These are phyloP conservation scores for Pangasianodon gigas DNA, from an alignment of 2,113 vertebrate genomes.

Conservation along the genomic window DNA sequence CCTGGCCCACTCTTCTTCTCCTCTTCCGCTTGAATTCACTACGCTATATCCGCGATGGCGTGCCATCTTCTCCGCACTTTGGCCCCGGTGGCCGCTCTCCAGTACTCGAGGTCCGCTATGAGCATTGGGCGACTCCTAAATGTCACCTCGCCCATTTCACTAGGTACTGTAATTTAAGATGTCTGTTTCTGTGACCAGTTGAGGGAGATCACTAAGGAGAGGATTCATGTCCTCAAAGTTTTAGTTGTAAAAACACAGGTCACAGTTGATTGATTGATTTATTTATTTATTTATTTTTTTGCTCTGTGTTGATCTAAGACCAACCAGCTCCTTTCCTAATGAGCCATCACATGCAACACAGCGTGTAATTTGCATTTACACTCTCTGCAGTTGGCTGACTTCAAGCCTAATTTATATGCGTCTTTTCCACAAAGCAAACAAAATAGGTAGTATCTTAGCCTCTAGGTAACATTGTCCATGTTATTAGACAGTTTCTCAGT, in stretches of 20 bases:
- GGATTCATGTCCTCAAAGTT: background rate
- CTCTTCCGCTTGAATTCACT: constrained; percentile 57
- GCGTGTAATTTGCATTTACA: background rate
- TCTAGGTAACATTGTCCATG: background rate
- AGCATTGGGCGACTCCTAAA: constrained; percentile 64
- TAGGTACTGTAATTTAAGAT: constrained; percentile 72
- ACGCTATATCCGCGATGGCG: constrained; percentile 64
- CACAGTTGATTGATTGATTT: background rate
- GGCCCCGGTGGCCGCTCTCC: constrained; percentile 67
- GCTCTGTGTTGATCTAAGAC: background rate
- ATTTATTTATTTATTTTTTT: background rate
- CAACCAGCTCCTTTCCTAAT: background rate
- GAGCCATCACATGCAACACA: background rate
- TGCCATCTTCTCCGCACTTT: constrained; percentile 68
- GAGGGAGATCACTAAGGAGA: background rate
- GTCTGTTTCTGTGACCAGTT: background rate
- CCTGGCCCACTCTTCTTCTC: constrained; percentile 66
- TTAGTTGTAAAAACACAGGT: background rate
- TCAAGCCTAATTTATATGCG: background rate
- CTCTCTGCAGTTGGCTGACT: too few relatives aligned
- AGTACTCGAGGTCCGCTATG: constrained; percentile 74
- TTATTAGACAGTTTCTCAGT: background rate
- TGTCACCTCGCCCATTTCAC: constrained; percentile 66
- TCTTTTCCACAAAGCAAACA: constrained; percentile 7
- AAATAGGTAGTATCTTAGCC: background rate